These are phyloP conservation scores for Parnassius smintheus DNA, from an alignment of 2,888 invertebrate species.

Conservation along the genomic window DNA sequence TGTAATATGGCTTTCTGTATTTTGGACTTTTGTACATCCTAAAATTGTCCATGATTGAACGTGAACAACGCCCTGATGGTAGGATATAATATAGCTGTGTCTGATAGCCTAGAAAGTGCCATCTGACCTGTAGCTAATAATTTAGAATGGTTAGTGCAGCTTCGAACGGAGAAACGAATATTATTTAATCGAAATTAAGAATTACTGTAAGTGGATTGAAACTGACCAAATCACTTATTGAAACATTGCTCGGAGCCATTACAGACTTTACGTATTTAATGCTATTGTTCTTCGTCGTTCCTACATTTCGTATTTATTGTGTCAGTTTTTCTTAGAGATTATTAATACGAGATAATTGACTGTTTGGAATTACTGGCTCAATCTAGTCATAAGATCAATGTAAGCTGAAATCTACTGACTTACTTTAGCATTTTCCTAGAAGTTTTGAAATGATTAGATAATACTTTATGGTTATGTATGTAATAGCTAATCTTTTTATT, in stretches of 20 bases:
- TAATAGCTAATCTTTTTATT: slow-evolving; percentile 50
- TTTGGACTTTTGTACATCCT: slow-evolving; percentile 13
- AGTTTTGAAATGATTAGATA: slow-evolving; percentile 64
- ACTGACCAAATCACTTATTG: slow-evolving; percentile 42
- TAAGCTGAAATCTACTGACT: slow-evolving; percentile 68
- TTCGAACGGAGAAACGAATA: slow-evolving; percentile 75
- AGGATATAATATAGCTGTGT: slow-evolving; percentile 35
- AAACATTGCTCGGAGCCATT: slow-evolving; percentile 31
- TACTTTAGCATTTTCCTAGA: slow-evolving; percentile 59
- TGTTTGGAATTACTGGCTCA: slow-evolving; percentile 74
- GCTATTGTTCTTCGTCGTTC: slow-evolving; percentile 63
- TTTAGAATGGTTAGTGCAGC: slow-evolving; percentile 69
- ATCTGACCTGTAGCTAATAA: slow-evolving; percentile 75
- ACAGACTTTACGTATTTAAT: slow-evolving; percentile 41
- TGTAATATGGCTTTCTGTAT: not conserved
- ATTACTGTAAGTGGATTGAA: slow-evolving; percentile 63
- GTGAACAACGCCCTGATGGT: slow-evolving; percentile 1
- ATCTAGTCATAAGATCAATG: slow-evolving; percentile 81
- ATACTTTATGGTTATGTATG: slow-evolving; percentile 47
- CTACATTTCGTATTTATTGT: slow-evolving; percentile 74
- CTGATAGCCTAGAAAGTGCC: slow-evolving; percentile 71
- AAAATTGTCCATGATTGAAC: slow-evolving; percentile 23
- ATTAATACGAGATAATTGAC: slow-evolving; percentile 58
- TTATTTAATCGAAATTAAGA: slow-evolving; percentile 67
- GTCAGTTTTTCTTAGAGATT: slow-evolving; percentile 64